phyloP scores from a whole-genome alignment of 2,888 invertebrate species.

The Penaeus monodon region DNA sequence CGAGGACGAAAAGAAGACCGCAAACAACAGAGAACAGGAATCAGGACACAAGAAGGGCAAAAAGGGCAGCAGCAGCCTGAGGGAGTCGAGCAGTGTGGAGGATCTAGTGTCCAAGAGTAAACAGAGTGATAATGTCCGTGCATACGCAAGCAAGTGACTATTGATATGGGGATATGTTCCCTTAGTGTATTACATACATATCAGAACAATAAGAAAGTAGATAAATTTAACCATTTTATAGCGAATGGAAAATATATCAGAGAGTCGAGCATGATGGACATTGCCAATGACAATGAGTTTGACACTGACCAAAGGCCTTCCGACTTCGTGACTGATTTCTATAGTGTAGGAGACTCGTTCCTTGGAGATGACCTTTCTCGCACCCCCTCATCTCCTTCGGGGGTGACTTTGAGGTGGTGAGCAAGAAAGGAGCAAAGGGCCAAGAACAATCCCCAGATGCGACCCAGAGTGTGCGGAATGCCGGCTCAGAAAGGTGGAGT shows the following conservation, averaged over 20 bases:
- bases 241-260: conserved; percentile 20
- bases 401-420: conserved; percentile 58
- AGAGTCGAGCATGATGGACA: not conserved
- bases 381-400: conserved; percentile 35
- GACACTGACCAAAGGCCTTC: conserved; percentile 20
- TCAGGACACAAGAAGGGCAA: conserved; percentile 40
- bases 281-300: conserved; percentile 28
- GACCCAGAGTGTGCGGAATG: conserved; percentile 17
- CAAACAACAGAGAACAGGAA: conserved; percentile 43
- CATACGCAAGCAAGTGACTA: conserved; percentile 58
- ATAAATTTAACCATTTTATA: conserved; percentile 24
- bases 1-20: conserved; percentile 42
- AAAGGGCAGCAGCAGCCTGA: conserved; percentile 34
- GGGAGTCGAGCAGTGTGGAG: conserved; percentile 62
- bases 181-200: conserved; percentile 37
- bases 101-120: conserved; percentile 63
- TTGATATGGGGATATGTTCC: conserved; percentile 59
- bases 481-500: conserved; percentile 26
- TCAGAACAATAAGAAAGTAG: conserved; percentile 38
- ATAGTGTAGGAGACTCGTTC: conserved; percentile 52
- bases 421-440: conserved; percentile 47
- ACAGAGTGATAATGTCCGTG: conserved; percentile 51
- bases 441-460: conserved; percentile 28
- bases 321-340: conserved; percentile 52
- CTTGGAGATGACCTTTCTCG: conserved; percentile 11